Base-by-base conservation (phyloP, 2,888 invertebrate species). In the Venusia cambrica region DNA sequence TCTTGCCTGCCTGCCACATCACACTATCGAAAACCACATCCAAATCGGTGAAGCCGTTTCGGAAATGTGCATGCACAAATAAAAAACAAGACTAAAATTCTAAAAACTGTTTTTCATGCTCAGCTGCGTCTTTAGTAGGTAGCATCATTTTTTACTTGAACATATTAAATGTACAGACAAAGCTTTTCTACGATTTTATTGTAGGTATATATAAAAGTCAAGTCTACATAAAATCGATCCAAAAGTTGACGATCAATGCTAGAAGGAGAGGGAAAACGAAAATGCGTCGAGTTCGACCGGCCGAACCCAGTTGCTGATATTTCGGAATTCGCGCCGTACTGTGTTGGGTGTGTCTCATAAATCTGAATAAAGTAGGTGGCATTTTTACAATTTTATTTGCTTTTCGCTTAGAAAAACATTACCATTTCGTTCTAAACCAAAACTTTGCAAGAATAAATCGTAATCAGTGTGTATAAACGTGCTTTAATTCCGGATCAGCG, bases 231-330 rank as follows among this genome's bases (percentile, higher is more conserved):
- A 19, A 8, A 28, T 13, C 21, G 6, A 34, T 29, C 61, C 58
- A 61, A 76, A 62, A 45, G 78, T 83, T 80, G 52, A 7, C 35
- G 27, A 62, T 21, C 48, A 17, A 68, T 65, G 59, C 21, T 31
- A 51, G 71, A 77, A 74, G 67, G 77, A 76, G 83, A 83, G 69
- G 62, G 76, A 68, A 56, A 75, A 78, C 73, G n/a, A 69, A 71
- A 73, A 69, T 73, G 63, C 52, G 56, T 56, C 68, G 64, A 70
- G 58, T 57, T 62, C 72, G 64, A 58, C 70, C 73, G 69, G 64
- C 67, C 66, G 63, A 66, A 54, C 56, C 45, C 65, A 60, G 64
- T 62, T 68, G 66, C 63, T 62, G 62, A 70, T 78, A 80, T 80
- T 80, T 80, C 75, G 66, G 76, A 80, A 65, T 73, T 65, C 60